Evolutionary conservation across 1,140 invertebrate species (phyloP).

Genomic region (Drosophila insularis): DNA sequence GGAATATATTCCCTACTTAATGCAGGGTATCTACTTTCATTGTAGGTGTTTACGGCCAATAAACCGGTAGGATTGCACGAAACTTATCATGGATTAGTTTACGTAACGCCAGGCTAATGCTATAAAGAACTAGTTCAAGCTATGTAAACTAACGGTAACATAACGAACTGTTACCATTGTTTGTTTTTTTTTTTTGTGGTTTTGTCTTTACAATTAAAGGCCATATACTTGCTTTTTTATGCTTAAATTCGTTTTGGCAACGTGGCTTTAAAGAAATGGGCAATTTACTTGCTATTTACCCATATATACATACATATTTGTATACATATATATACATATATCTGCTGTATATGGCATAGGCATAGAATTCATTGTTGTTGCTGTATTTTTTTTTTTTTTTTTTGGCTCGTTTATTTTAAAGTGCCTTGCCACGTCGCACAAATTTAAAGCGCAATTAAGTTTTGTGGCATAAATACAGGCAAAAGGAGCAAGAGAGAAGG

Average conservation of each 20-base stretch:
- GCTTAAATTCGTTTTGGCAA: too few relatives aligned
- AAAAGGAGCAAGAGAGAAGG: slow-evolving; percentile 2
- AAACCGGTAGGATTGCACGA: neutral
- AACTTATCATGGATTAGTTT: neutral
- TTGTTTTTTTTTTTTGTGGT: too few relatives aligned
- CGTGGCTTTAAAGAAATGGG: too few relatives aligned
- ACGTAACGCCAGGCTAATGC: too few relatives aligned
- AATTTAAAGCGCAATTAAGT: slow-evolving; percentile 61
- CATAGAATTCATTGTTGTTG: slow-evolving; percentile 39
- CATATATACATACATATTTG: neutral
- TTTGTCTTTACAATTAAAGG: too few relatives aligned
- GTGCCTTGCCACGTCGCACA: slow-evolving; percentile 40
- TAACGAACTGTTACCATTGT: neutral
- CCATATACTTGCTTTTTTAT: too few relatives aligned
- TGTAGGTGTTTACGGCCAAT: neutral
- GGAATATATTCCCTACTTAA: too few relatives aligned
- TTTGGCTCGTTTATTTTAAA: slow-evolving; percentile 43
- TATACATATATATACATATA: neutral
- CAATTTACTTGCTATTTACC: too few relatives aligned
- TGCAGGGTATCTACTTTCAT: neutral
- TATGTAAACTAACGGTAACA: neutral
- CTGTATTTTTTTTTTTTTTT: slow-evolving; percentile 26
- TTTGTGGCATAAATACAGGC: slow-evolving; percentile 53
- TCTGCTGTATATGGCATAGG: slow-evolving; percentile 1
- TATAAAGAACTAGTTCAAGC: neutral